These are phyloP conservation scores for Felis chaus DNA, from an alignment of 2,113 vertebrate species.

Conservation along the genomic window DNA sequence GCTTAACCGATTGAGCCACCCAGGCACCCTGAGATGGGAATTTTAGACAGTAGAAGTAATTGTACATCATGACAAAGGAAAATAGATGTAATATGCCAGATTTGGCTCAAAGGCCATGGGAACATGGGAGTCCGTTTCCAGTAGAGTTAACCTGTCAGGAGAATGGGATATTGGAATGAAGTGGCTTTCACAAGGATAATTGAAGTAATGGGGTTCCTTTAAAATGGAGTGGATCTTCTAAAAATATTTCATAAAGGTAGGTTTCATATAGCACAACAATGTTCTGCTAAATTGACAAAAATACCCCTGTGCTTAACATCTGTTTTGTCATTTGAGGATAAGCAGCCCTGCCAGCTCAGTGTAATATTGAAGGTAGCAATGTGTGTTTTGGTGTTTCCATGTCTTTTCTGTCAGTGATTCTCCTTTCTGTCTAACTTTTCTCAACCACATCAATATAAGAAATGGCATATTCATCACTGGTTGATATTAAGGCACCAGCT, in stretches of 20 bases:
- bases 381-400: neutral
- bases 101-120: neutral
- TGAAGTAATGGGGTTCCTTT: constrained; percentile 8
- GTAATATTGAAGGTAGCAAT: neutral
- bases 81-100: neutral
- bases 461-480: neutral
- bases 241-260: constrained; percentile 1
- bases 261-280: neutral
- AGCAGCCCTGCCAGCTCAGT: neutral
- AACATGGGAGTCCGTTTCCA: neutral
- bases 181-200: neutral
- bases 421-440: neutral
- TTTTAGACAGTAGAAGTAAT: neutral
- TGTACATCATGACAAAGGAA: neutral
- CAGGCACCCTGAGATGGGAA: neutral
- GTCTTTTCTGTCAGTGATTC: neutral
- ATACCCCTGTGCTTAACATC: neutral
- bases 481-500: neutral
- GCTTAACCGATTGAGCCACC: too few relatives aligned
- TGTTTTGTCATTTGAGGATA: constrained; percentile 26
- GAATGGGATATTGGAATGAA: neutral
- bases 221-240: neutral
- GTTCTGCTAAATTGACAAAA: constrained; percentile 5
- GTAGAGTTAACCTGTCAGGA: constrained; percentile 16
- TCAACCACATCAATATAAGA: neutral